Evolutionary conservation across 1,140 invertebrate species (phyloP).

Genomic region (Megalopta genalis): DNA sequence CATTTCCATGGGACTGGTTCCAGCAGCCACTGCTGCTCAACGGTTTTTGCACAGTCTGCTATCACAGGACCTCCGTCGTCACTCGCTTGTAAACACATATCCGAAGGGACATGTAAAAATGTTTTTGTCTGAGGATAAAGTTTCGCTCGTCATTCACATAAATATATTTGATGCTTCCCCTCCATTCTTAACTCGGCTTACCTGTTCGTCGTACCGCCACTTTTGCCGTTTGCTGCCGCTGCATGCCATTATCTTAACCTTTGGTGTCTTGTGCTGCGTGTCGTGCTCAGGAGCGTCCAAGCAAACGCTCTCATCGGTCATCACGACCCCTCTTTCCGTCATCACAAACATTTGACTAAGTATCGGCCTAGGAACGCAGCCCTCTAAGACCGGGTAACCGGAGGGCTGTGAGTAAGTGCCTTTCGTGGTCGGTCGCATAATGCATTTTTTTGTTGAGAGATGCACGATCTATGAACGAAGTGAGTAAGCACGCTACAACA

Average conservation of each 20-base stretch:
- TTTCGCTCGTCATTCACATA: conserved; percentile 18
- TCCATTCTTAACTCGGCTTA: conserved; percentile 56
- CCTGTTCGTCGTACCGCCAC: conserved; percentile 83
- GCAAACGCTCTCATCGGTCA: conserved; percentile 88
- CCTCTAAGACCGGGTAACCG: conserved; percentile 82
- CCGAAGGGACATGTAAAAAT: conserved; percentile 79
- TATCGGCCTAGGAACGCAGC: conserved; percentile 78
- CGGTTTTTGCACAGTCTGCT: conserved; percentile 76
- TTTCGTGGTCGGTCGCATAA: conserved; percentile 82
- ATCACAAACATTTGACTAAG: conserved; percentile 89
- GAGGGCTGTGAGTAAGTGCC: conserved; percentile 82
- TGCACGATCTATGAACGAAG: conserved; percentile 79
- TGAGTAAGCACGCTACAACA: background rate
- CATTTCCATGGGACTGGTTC: conserved; percentile 80
- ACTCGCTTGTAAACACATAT: conserved; percentile 81
- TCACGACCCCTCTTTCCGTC: conserved; percentile 83
- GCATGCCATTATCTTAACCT: conserved; percentile 85
- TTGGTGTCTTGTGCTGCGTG: conserved; percentile 76
- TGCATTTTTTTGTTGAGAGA: conserved; percentile 80
- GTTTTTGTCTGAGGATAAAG: conserved; percentile 74
- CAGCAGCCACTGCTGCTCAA: conserved; percentile 81
- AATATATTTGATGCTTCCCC: background rate
- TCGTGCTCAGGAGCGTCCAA: conserved; percentile 84
- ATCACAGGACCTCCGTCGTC: conserved; percentile 79
- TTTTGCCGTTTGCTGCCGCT: conserved; percentile 82